Percentiles rank a stretch among this genome's conserved stretches.
Evolutionary conservation across 2,888 invertebrate species (phyloP).

Genomic region (Palloptera scutellata): DNA sequence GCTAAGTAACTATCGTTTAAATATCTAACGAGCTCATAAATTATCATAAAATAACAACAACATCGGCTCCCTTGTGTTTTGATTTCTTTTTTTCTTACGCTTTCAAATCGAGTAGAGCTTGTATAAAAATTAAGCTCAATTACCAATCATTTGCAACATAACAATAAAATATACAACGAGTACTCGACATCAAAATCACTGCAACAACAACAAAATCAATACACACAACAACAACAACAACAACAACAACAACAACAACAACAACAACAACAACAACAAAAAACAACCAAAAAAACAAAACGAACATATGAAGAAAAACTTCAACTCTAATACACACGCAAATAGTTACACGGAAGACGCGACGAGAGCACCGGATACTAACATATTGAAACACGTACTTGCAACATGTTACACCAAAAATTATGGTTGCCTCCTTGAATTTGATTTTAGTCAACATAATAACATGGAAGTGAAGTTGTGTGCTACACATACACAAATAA

Average conservation of each 20-base stretch:
- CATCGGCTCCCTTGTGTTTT: conserved; percentile 41
- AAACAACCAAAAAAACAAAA: not conserved
- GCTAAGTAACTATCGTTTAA: too few species aligned
- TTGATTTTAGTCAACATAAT: conserved; percentile 50
- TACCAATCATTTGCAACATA: conserved; percentile 58
- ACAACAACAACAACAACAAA: conserved; percentile 45
- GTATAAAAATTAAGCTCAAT: conserved; percentile 57
- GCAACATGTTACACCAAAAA: conserved; percentile 61
- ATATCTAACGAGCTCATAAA: too few species aligned
- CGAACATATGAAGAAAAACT: not conserved
- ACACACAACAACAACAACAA: too few species aligned
- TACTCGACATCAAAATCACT: not conserved
- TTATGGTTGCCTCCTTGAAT: conserved; percentile 60
- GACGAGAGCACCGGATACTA: conserved; percentile 44
- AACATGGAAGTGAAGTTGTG: conserved; percentile 10
- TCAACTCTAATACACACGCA: not conserved
- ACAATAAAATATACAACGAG: conserved; percentile 51
- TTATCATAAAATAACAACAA: too few species aligned
- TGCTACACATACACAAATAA: not conserved
- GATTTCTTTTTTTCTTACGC: conserved; percentile 9
- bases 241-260: conserved; percentile 52
- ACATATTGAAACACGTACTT: conserved; percentile 61
- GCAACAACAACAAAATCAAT: conserved; percentile 25
- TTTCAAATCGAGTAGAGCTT: conserved; percentile 18
- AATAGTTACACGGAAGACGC: not conserved